Evolutionary conservation across 2,888 invertebrate species (phyloP), one percentile per base, ranked within the genome.

Genomic region (Scelioninae gen. 1): DNA sequence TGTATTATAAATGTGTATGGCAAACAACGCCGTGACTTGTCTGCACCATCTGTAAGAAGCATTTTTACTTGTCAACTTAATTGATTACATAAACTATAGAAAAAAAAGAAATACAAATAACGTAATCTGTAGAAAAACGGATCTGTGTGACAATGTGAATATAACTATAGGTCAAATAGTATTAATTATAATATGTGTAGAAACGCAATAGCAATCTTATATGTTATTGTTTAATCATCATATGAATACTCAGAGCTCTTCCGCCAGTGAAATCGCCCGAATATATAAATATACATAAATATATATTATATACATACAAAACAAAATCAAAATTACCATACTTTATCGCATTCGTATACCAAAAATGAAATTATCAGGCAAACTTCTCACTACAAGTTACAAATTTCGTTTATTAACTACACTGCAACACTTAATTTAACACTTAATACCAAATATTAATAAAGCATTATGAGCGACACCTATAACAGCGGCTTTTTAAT

Each of bases 61-160:
- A 43, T 91, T 92, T 92, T 91, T 90, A 91, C 91, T 91, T 90
- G 89, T 86, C 85, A 56, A 88, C 88, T 89, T 89, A 63, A 76
- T 77, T 76, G 76, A 83, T 74, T 71, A 80, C 58, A 77, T 80
- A 85, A 68, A 66, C 53, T 69, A 71, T 84, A 86, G 84, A 68
- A 23, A 40, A 69, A 79, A 72, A 40, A 84, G 82, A 87, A 87
- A 75, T 86, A 88, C n/a, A 77, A 86, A 88, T 85, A 23, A 87
- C 88, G 84, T 90, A 91, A 89, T 87, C 88, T 85, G 88, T 91
- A 91, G 91, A 88, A 86, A 69, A 47, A 88, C 86, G 82, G 87
- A 91, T 91, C 87, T 88, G 89, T 92, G 91, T 91, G 90, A 91
- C 90, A 89, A 89, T 90, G 91, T 90, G 91, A 91, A 91, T 91